Base-by-base conservation (phyloP, 2,797 vertebrate genomes). In the Gymnothorax reevesii region DNA sequence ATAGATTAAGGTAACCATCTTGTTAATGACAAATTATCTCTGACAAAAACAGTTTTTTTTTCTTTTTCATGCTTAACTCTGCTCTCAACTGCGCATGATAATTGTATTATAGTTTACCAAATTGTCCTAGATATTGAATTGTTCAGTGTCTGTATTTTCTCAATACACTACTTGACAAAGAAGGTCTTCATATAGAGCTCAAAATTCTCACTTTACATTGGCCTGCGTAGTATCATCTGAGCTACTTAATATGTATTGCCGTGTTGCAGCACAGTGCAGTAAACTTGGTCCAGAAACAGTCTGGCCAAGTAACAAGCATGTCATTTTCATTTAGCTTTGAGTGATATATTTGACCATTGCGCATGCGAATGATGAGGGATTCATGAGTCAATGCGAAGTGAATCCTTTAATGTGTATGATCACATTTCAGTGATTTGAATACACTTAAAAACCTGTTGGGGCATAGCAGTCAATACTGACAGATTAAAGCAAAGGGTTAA, bases 161-260 rank as follows among this genome's bases (percentile, higher is more conserved):
- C 6, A 17, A 55, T 12, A 54, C 10, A 80, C 22, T 17, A 13
- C 60, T 73, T 2, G 9, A 12, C 8, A 77, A 42, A 77, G 33
- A 5, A 7, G 17, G 13, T 27, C 27, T 77, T 13, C 27, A 77
- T 15, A 75, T 4, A 71, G 9, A 15, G 20, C 2, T 1, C 33
- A 13, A 10, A 33, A 75, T 27, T 75, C 42, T 5, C 7, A 52
- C 17, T 20, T 77, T 2, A 77, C 52, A 77, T 77, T 77, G 33
- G 3, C 33, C 7, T 77, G 73, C 33, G 17, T 49, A 20, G 73
- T 49, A 33, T 77, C 73, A 4, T 2, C 33, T 77, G 42, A 77
- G 42, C 73, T 15, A 77, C 73, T 49, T 49, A 77, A 77, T 77
- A 77, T 77, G 73, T 52, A 77, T 77, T 20, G 52, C 73, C 49